Evolutionary conservation across 1,140 invertebrate species (phyloP).

Genomic region (Magallana angulata): DNA sequence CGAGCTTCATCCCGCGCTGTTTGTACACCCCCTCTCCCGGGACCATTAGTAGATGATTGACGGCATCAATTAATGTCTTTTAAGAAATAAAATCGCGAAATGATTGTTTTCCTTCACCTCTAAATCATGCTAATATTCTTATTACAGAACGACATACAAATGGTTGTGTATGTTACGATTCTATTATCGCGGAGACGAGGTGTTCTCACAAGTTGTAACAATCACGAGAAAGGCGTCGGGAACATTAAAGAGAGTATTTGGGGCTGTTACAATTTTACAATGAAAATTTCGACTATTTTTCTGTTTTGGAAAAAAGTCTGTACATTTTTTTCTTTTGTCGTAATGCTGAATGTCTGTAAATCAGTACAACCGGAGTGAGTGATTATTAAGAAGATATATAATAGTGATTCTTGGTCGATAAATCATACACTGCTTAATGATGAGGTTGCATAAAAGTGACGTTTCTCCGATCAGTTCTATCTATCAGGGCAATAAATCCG

Average conservation of each 20-base stretch:
- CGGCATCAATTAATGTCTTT: constrained; percentile 27
- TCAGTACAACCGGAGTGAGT: not conserved
- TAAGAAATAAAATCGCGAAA: constrained; percentile 32
- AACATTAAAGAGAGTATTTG: too few relatives aligned
- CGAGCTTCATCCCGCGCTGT: not conserved
- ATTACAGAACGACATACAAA: constrained; percentile 29
- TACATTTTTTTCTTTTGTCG: too few relatives aligned
- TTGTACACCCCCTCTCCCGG: constrained; percentile 1
- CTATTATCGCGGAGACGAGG: not conserved
- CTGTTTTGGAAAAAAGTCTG: too few relatives aligned
- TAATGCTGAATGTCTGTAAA: too few relatives aligned
- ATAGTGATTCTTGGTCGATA: constrained; percentile 9
- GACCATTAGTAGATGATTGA: constrained; percentile 29
- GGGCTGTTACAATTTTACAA: too few relatives aligned
- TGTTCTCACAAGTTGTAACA: not conserved
- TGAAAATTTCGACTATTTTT: too few relatives aligned
- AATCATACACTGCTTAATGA: constrained; percentile 16
- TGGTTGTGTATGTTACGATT: constrained; percentile 8
- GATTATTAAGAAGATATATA: not conserved
- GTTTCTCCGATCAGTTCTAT: constrained; percentile 27
- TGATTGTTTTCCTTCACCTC: constrained; percentile 33
- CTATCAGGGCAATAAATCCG: constrained; percentile 10
- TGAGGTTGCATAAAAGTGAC: constrained; percentile 18
- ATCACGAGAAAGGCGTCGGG: too few relatives aligned
- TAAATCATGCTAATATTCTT: constrained; percentile 38